Base-by-base conservation (phyloP, 2,888 invertebrate genomes). In the Pocota personata region DNA sequence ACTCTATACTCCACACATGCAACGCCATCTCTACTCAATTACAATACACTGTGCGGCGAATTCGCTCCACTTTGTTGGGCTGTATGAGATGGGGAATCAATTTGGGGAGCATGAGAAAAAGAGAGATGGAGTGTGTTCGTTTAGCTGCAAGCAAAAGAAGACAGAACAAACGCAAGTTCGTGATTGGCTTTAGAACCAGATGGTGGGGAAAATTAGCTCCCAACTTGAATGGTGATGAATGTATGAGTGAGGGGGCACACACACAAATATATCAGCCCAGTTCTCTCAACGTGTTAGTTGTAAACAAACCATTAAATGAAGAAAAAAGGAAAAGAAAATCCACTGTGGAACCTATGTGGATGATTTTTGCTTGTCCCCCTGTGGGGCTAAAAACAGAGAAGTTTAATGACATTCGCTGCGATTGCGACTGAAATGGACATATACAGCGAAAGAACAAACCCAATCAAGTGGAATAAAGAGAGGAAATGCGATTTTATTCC, bases 281-380 rank as follows among this genome's bases (percentile, higher is more conserved):
- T 16, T 57, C 12, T 40, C 30, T 40, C 35, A 55, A 24, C 14
- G 82, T 86, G 72, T 82, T 66, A 35, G 86, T 77, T 86, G 86
- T 86, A 86, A 86, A 86, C 86, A 86, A 86, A 86, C 72, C 86
- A 82, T 86, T 86, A 82, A 71, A 52, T 43, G 76, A 67, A 35
- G 55, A n/a, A 62, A 57, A 66, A 79, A 73, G 10, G 52, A 37
- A 30, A 76, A 46, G 27, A 60, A 71, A 75, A 62, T 24, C 32
- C 7, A 32, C 0, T 76, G 82, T 86, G 86, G 86, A 82, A 72
- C 66, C 14, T 32, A 37, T 69, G 75, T 73, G 69, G 50, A 62
- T 52, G 12, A 24, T 24, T 24, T 24, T 24, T 24, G 24, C 24
- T 7, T 69, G 12, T 2, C 50, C 43, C 37, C 67, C 35, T 32